Percentiles rank a stretch among this genome's conserved stretches.
These are phyloP conservation scores for Phania funesta DNA, from an alignment of 2,888 invertebrate genomes.

Conservation along the genomic window DNA sequence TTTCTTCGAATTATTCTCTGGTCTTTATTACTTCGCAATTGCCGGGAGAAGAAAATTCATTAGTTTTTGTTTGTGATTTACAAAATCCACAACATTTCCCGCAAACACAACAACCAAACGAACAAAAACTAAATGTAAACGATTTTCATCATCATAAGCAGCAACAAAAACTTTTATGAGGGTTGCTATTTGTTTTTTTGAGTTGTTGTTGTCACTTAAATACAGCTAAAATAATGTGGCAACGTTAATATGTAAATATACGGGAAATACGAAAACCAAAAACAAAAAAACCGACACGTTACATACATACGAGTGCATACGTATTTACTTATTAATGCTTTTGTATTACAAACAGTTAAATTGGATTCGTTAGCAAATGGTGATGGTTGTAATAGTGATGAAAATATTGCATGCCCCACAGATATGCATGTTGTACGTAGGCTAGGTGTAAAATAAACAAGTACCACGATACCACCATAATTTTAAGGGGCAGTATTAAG, in stretches of 20 bases:
- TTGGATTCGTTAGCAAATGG: constrained; percentile 53
- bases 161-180: constrained; percentile 55
- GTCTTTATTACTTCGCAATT: constrained; percentile 11
- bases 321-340: constrained; percentile 58
- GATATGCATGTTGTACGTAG: neutral
- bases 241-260: constrained; percentile 57
- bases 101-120: constrained; percentile 16
- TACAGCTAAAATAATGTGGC: constrained; percentile 61
- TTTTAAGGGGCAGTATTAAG: no score
- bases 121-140: constrained; percentile 46
- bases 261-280: constrained; percentile 47
- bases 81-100: constrained; percentile 59
- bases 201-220: constrained; percentile 52
- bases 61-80: constrained; percentile 53
- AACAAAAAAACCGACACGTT: constrained; percentile 13
- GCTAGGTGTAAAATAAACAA: neutral
- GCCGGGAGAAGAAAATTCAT: constrained; percentile 18
- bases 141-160: constrained; percentile 53
- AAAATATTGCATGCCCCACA: constrained; percentile 5
- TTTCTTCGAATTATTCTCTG: neutral
- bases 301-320: neutral
- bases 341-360: constrained; percentile 36
- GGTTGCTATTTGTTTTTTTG: constrained; percentile 13
- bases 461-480: neutral
- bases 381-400: constrained; percentile 26